Base-by-base conservation (phyloP, 1,140 invertebrate genomes). In the Zaprionus ornatus region DNA sequence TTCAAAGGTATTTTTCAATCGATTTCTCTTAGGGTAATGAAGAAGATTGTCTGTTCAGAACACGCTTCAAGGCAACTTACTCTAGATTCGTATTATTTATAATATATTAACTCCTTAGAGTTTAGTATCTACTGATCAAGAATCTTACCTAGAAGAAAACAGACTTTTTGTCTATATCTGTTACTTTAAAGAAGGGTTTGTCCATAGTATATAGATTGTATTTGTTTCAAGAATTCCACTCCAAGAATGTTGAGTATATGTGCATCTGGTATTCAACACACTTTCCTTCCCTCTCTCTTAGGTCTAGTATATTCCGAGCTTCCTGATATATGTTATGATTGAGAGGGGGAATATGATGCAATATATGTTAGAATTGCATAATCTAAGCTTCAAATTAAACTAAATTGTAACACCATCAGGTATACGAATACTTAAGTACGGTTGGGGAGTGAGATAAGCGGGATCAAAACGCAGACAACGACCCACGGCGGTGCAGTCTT, bases 401-500 rank as follows among this genome's bases (percentile, higher is more conserved):
- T 29, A 25, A 7, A 40, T 23, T 19, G 29, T 23, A 21, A 12
- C 13, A 21, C 2, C 13, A n/a, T 55, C 40, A 35, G 52, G 19
- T 56, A 19, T 4, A 5, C 13, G 17, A 4, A 27, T 2, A 45
- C 17, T 27, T 48, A n/a, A 17, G n/a, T 40, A 15, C 56, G 32
- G 15, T 35, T 57, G 29, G 19, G 23, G 35, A 35, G 6, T 19
- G 3, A 42, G 50, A 71, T 64, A 71, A 71, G 60, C 21, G 15
- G 25, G 40, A 21, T 19, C 45, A 50, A 35, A 55, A 54, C 40
- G 27, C 35, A 67, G 81, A 48, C 75, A 82, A 82, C 64, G 75
- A 67, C 68, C 83, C 67, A 25, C 9, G 23, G 37, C 9, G 23
- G 37, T 68, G 66, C 48, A 48, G 54, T 62, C 80, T 83, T 83